Evolutionary conservation across 30 jellyfish, hydroid and myxozoan species (phyloP).

Genomic region (Cassiopea andromeda): DNA sequence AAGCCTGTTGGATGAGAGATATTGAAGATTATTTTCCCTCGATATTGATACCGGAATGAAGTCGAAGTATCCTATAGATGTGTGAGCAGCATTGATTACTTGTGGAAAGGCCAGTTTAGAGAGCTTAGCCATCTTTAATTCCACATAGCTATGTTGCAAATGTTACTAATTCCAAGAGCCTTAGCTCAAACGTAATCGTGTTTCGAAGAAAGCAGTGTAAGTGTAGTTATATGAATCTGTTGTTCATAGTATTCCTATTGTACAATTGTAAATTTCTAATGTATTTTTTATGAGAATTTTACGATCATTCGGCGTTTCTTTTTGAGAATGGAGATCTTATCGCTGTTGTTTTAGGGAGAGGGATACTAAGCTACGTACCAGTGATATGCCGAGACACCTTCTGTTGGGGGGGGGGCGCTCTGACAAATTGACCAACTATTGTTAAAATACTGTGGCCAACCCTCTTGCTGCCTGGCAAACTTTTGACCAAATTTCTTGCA

Average conservation of each 20-base stretch:
- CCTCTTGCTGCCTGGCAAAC: too few species aligned
- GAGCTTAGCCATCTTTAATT: background rate
- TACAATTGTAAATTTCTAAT: background rate
- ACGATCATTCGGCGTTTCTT: too few species aligned
- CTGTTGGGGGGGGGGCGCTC: too few species aligned
- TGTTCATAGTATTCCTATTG: background rate
- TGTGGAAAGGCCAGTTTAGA: background rate
- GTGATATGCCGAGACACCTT: too few species aligned
- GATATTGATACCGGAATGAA: background rate
- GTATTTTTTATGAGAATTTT: background rate
- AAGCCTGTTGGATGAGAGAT: background rate
- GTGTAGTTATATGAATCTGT: background rate
- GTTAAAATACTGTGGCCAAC: too few species aligned
- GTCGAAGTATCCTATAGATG: background rate
- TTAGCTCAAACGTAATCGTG: background rate
- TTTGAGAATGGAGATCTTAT: too few species aligned
- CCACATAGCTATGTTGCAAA: background rate
- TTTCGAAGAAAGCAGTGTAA: background rate
- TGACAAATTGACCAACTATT: too few species aligned
- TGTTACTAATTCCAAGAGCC: background rate
- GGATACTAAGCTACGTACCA: too few species aligned
- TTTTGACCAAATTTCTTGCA: too few species aligned
- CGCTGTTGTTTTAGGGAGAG: too few species aligned
- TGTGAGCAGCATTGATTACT: background rate
- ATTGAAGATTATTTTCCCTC: background rate